phyloP scores from a whole-genome alignment of 2,888 invertebrate species.

The Brachyptera putata region DNA sequence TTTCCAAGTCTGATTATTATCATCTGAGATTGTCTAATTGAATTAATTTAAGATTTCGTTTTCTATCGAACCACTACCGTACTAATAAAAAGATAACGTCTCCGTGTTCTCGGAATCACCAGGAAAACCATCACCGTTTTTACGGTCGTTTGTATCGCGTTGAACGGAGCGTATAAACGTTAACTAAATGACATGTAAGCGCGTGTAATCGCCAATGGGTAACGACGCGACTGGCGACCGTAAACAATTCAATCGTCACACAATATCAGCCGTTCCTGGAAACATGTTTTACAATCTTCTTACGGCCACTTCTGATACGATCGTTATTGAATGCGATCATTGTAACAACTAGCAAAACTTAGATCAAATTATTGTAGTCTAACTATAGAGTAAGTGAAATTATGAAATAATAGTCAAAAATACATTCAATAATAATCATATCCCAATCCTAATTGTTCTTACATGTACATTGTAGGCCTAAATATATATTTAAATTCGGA shows the following conservation, averaged over 20 bases:
- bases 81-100: neutral
- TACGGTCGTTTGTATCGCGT: neutral
- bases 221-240: neutral
- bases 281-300: neutral
- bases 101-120: conserved; percentile 1
- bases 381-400: no score
- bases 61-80: neutral
- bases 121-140: neutral
- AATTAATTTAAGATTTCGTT: neutral
- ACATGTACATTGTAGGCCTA: no score
- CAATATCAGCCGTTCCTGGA: neutral
- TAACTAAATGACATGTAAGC: conserved; percentile 15
- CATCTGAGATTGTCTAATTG: no score
- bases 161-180: conserved; percentile 15
- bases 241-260: neutral
- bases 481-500: no score
- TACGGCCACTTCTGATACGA: no score
- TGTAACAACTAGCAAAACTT: no score
- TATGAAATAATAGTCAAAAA: no score
- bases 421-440: no score
- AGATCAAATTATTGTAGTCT: no score
- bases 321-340: no score
- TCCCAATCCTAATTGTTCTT: no score
- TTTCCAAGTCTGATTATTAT: no score
- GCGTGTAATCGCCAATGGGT: neutral